These are phyloP conservation scores for Poeciliopsis presidionis DNA, from an alignment of 2,797 vertebrate genomes.

Conservation along the genomic window DNA sequence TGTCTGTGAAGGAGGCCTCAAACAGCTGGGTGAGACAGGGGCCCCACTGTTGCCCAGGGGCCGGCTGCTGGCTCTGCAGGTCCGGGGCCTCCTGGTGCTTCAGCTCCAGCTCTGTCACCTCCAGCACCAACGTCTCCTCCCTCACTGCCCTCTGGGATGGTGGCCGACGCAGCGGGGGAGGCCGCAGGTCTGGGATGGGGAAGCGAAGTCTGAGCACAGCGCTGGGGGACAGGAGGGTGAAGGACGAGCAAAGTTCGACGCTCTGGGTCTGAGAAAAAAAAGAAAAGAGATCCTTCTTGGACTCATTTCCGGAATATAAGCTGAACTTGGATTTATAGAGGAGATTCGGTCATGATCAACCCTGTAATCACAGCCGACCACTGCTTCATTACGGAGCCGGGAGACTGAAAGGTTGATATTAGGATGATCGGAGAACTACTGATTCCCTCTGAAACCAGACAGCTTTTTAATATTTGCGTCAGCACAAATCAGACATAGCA, in stretches of 20 bases:
- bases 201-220: slow-evolving; percentile 85
- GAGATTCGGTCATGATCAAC: background rate
- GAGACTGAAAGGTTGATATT: slow-evolving; percentile 1
- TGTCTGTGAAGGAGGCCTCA: slow-evolving; percentile 85
- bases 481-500: slow-evolving; percentile 30
- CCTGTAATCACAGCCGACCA: slow-evolving; percentile 2
- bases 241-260: slow-evolving; percentile 77
- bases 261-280: slow-evolving; percentile 61
- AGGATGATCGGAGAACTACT: background rate
- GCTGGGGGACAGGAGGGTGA: slow-evolving; percentile 83
- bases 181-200: slow-evolving; percentile 88
- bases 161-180: slow-evolving; percentile 77
- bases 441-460: background rate
- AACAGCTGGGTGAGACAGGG: slow-evolving; percentile 81
- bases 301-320: background rate
- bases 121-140: slow-evolving; percentile 84
- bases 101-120: slow-evolving; percentile 85
- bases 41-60: slow-evolving; percentile 48
- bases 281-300: slow-evolving; percentile 14
- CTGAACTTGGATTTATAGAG: slow-evolving; percentile 14
- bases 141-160: slow-evolving; percentile 81
- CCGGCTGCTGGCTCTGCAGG: slow-evolving; percentile 67
- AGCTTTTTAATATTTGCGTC: slow-evolving; percentile 19
- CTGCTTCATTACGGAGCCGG: slow-evolving; percentile 3
- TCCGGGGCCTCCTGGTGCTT: slow-evolving; percentile 82